Conservation (phyloP, 2,888 invertebrate species). For the Ophraella communa region DNA sequence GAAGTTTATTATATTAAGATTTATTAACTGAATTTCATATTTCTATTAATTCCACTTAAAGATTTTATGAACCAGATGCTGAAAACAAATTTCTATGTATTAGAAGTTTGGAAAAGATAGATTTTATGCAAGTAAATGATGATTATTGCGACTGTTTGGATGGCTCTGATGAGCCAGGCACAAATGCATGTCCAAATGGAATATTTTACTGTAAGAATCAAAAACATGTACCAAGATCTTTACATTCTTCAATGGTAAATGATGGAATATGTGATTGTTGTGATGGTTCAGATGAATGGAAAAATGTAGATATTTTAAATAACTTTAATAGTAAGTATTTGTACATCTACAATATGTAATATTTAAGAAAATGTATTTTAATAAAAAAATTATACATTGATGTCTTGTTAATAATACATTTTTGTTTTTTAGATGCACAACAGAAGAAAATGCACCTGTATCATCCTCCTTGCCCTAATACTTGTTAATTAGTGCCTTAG, state of each 20-base stretch:
- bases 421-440: constrained; percentile 5
- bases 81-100: constrained; percentile 33
- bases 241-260: constrained; percentile 85
- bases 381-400: background rate
- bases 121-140: constrained; percentile 67
- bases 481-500: constrained; percentile 22
- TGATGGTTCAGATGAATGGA: constrained; percentile 83
- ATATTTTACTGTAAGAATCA: constrained; percentile 88
- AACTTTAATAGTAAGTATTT: constrained; percentile 11
- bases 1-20: background rate
- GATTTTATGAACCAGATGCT: constrained; percentile 27
- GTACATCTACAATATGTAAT: no score
- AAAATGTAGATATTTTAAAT: constrained; percentile 1
- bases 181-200: constrained; percentile 90
- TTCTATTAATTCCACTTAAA: background rate
- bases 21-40: background rate
- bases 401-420: background rate
- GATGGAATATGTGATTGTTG: constrained; percentile 95
- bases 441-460: constrained; percentile 12
- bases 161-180: constrained; percentile 89
- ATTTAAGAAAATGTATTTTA: no score
- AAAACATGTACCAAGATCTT: constrained; percentile 48
- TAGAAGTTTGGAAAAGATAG: constrained; percentile 30
- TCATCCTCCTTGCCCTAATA: constrained; percentile 23
- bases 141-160: constrained; percentile 94